A percentile compares a stretch with the other conserved stretches of the same genome.
phyloP scores from a whole-genome alignment of 2,888 invertebrate species.

The Athalia cordata region DNA sequence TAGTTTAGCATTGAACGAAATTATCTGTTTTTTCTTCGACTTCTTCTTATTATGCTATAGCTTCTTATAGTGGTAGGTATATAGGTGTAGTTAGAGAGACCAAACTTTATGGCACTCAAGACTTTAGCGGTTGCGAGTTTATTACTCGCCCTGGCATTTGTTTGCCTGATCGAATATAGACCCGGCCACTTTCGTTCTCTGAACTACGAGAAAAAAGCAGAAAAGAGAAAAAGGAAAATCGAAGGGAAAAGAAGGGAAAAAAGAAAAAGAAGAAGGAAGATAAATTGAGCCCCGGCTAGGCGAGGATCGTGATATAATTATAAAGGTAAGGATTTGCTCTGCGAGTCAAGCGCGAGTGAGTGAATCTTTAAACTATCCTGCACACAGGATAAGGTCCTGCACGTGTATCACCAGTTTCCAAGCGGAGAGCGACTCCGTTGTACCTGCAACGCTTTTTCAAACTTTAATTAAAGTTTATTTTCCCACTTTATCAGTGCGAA shows the following conservation, averaged over 20 bases:
- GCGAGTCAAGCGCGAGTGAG: constrained; percentile 1
- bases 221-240: not conserved
- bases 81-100: not conserved
- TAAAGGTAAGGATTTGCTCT: constrained; percentile 27
- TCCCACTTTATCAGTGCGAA: not conserved
- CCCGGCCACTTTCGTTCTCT: not conserved
- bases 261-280: not conserved
- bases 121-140: not conserved
- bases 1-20: no score
- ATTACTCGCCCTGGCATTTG: not conserved
- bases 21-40: no score
- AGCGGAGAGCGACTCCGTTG: not conserved
- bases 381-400: not conserved
- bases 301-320: constrained; percentile 22
- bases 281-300: not conserved
- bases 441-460: no score
- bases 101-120: not conserved
- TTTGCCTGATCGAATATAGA: constrained; percentile 21
- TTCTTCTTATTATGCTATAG: no score
- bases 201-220: no score
- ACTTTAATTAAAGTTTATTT: no score
- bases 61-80: not conserved
- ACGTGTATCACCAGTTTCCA: no score
- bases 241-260: not conserved
- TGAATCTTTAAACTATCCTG: constrained; percentile 21